Conservation (phyloP, 2,797 vertebrate species). For the Apogon hyalosoma region DNA sequence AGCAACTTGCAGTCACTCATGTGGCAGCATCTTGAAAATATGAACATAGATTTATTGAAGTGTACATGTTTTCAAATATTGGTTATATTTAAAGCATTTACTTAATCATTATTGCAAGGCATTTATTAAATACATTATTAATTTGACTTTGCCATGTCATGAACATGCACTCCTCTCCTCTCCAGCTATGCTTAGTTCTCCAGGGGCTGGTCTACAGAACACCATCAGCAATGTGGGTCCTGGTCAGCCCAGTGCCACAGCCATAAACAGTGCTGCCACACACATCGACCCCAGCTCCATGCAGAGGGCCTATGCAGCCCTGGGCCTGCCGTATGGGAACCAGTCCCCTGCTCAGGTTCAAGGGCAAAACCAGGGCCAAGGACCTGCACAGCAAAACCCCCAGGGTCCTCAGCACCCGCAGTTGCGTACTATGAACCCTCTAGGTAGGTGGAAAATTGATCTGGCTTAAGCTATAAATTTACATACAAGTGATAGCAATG, state of each 20-base stretch:
- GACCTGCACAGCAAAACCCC: slow-evolving; percentile 84
- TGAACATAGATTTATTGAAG: too few relatives aligned
- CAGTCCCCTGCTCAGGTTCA: slow-evolving; percentile 89
- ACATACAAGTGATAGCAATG: not conserved
- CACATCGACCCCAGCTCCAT: slow-evolving; percentile 99
- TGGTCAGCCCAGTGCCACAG: slow-evolving; percentile 88
- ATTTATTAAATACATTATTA: slow-evolving; percentile 9
- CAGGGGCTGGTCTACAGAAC: slow-evolving; percentile 89
- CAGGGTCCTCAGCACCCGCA: slow-evolving; percentile 90
- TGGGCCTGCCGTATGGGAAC: slow-evolving; percentile 96
- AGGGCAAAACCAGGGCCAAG: slow-evolving; percentile 73
- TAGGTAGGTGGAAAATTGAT: slow-evolving; percentile 81
- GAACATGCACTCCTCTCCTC: not conserved
- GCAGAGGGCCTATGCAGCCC: slow-evolving; percentile 96
- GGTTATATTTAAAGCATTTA: not conserved
- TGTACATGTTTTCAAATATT: too few relatives aligned
- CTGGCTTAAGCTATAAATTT: slow-evolving; percentile 1
- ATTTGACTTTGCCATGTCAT: not conserved
- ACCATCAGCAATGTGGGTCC: slow-evolving; percentile 88
- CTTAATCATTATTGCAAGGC: not conserved
- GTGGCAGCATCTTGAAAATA: too few relatives aligned
- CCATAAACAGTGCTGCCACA: slow-evolving; percentile 89
- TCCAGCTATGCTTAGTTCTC: slow-evolving; percentile 90
- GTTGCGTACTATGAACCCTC: slow-evolving; percentile 89
- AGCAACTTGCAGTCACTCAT: too few relatives aligned